phyloP scores from a whole-genome alignment of 2,888 invertebrate species.

The Stenchaetothrips biformis region DNA sequence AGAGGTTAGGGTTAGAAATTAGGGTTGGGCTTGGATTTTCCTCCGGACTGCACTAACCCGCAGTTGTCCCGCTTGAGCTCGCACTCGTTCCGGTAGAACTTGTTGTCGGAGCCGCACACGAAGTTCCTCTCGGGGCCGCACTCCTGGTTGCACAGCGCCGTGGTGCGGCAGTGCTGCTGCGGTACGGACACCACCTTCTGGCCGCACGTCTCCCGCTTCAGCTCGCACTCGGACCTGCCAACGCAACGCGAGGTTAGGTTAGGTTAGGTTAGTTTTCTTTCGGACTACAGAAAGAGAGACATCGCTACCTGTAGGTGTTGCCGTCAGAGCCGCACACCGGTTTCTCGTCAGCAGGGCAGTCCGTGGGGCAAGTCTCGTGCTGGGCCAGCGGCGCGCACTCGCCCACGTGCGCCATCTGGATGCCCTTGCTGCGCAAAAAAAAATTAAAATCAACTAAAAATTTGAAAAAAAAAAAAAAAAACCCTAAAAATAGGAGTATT shows the following conservation, averaged over 20 bases:
- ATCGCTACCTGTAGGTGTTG: constrained; percentile 79
- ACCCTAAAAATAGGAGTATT: neutral
- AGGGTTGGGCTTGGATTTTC: neutral
- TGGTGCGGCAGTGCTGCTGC: constrained; percentile 76
- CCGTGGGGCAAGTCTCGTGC: constrained; percentile 58
- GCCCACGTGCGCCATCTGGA: constrained; percentile 83
- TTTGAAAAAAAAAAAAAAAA: neutral
- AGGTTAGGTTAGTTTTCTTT: neutral
- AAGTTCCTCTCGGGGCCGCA: constrained; percentile 68
- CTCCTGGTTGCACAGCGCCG: constrained; percentile 69
- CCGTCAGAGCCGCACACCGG: constrained; percentile 89
- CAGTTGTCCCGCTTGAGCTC: constrained; percentile 88
- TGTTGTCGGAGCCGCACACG: constrained; percentile 85
- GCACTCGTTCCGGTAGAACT: constrained; percentile 84
- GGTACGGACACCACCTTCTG: constrained; percentile 80
- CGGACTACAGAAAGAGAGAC: too few species aligned
- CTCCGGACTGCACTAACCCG: constrained; percentile 54
- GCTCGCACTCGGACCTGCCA: constrained; percentile 72
- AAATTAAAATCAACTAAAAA: constrained; percentile 18
- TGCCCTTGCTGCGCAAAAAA: constrained; percentile 60
- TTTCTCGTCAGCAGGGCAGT: constrained; percentile 55
- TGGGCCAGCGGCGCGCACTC: constrained; percentile 72
- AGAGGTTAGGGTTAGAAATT: constrained; percentile 26
- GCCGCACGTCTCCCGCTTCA: constrained; percentile 76
- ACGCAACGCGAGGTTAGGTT: neutral